Evolutionary conservation across 2,888 invertebrate genomes (phyloP).

Genomic region (Dicyrtoma fusca): DNA sequence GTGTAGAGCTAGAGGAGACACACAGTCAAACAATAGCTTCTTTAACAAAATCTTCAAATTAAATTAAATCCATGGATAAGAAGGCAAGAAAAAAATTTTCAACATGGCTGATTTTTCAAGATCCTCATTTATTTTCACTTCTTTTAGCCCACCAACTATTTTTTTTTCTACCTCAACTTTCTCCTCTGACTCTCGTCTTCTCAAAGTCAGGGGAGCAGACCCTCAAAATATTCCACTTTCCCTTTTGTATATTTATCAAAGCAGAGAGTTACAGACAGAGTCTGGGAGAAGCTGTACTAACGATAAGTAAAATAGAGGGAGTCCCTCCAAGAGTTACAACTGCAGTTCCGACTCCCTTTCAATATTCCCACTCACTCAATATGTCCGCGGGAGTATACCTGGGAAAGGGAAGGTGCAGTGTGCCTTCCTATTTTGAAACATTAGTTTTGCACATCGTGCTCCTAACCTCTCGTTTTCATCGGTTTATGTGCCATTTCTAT

Average conservation of each 20-base stretch:
- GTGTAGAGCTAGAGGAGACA: background rate
- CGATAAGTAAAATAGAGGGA: too few species aligned
- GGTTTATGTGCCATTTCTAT: too few species aligned
- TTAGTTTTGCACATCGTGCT: too few species aligned
- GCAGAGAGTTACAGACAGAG: background rate
- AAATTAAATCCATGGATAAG: slow-evolving; percentile 15
- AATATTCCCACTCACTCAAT: too few species aligned
- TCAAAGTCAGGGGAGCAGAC: background rate
- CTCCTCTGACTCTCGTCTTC: background rate
- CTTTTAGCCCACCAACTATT: background rate
- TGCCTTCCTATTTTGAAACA: too few species aligned
- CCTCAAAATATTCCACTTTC: background rate
- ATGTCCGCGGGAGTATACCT: too few species aligned
- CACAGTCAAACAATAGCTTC: background rate
- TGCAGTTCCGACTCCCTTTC: too few species aligned
- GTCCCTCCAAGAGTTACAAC: too few species aligned
- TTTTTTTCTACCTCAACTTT: slow-evolving; percentile 3
- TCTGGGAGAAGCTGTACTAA: background rate
- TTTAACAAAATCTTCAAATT: slow-evolving; percentile 15
- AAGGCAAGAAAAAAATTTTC: slow-evolving; percentile 19
- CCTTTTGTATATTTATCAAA: background rate
- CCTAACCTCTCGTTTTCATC: too few species aligned
- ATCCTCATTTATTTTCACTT: slow-evolving; percentile 22
- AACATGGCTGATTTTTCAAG: slow-evolving; percentile 25
- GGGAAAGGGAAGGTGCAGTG: too few species aligned